These are phyloP conservation scores for Cyclophora albipunctata DNA, from an alignment of 2,888 invertebrate genomes.

Conservation along the genomic window DNA sequence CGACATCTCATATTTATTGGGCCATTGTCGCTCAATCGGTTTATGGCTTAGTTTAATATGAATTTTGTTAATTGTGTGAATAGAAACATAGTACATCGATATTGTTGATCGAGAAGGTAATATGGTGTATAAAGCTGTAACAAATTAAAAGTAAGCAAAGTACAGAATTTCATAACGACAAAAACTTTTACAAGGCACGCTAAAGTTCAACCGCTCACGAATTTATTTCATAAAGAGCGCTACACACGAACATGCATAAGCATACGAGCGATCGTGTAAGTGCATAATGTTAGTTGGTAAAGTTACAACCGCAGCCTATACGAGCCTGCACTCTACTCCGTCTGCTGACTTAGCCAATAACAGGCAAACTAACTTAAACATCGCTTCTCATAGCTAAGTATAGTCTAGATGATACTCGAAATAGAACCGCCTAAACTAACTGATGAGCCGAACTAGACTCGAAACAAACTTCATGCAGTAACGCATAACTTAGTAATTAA, in stretches of 20 bases:
- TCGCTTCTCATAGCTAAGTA: background rate
- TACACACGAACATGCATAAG: background rate
- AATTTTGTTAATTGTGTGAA: no score
- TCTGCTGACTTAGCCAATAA: slow-evolving; percentile 18
- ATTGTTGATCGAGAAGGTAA: no score
- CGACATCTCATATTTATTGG: slow-evolving; percentile 27
- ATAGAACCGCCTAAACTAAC: background rate
- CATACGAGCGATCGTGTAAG: slow-evolving; percentile 1
- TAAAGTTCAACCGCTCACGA: no score
- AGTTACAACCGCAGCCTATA: slow-evolving; percentile 29
- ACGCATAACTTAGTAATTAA: no score
- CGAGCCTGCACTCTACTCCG: slow-evolving; percentile 16
- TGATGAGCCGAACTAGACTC: no score
- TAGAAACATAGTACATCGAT: no score
- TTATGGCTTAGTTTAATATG: background rate
- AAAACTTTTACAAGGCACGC: no score
- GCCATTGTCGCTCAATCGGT: slow-evolving; percentile 13
- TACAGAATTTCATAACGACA: no score
- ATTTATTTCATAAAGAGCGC: background rate
- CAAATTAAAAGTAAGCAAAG: no score
- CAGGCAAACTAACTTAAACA: slow-evolving; percentile 2
- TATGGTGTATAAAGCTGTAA: no score
- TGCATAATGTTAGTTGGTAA: slow-evolving; percentile 24
- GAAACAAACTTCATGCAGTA: no score
- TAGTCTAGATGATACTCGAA: background rate